Percentiles rank a stretch among this genome's conserved stretches.
phyloP scores from a whole-genome alignment of 2,113 vertebrate species.

The Danio rerio region GRCz12tu NC_133180.1:15075501-15076000 shows the following conservation, averaged over 20 bases:
- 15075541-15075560: constrained; percentile 42
- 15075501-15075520: constrained; percentile 12
- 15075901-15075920: too few relatives aligned
- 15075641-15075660: constrained; percentile 48
- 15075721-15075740: too few relatives aligned
- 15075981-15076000: too few relatives aligned
- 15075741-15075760: not conserved
- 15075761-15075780: constrained; percentile 32
- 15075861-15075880: not conserved
- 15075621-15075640: constrained; percentile 52
- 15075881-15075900: not conserved
- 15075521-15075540: constrained; percentile 20
- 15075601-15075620: constrained; percentile 38
- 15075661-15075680: constrained; percentile 55
- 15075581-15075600: constrained; percentile 51
- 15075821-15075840: not conserved
- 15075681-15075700: constrained; percentile 29
- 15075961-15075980: too few relatives aligned
- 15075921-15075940: too few relatives aligned
- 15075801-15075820: constrained; percentile 5
- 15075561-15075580: constrained; percentile 57
- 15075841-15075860: not conserved
- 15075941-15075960: too few relatives aligned
- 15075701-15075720: not conserved
- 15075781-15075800: not conserved